phyloP scores from a whole-genome alignment of 2,797 vertebrate genomes.

The Threskiornis aethiopicus region DNA sequence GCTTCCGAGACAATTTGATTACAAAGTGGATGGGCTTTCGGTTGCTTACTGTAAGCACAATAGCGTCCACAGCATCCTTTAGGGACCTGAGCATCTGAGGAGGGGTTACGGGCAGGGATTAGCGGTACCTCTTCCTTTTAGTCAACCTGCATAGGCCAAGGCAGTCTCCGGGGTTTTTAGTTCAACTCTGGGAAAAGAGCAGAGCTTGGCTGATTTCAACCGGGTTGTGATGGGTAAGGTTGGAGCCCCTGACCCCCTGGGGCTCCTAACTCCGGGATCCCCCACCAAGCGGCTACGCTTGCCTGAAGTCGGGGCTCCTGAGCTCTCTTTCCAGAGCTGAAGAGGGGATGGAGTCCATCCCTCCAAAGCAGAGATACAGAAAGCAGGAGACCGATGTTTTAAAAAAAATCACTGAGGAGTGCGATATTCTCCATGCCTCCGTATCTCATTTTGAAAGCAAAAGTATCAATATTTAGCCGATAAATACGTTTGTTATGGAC shows the following conservation, averaged over 20 bases:
- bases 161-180: not conserved
- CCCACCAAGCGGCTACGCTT: not conserved
- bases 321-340: not conserved
- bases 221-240: not conserved
- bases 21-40: constrained; percentile 39
- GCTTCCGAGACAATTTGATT: constrained; percentile 26
- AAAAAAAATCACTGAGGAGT: not conserved
- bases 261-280: not conserved
- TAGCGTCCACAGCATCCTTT: not conserved
- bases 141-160: not conserved
- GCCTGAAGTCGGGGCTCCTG: not conserved
- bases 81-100: not conserved
- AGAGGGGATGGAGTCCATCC: not conserved
- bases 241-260: not conserved
- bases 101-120: not conserved
- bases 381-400: not conserved
- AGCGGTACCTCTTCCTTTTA: not conserved
- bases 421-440: not conserved
- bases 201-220: not conserved
- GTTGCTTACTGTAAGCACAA: not conserved
- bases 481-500: not conserved
- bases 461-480: not conserved
- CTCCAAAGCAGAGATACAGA: not conserved
- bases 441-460: not conserved
- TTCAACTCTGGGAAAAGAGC: not conserved